Evolutionary conservation across 2,888 invertebrate genomes (phyloP).

Genomic region (Netelia virgata): DNA sequence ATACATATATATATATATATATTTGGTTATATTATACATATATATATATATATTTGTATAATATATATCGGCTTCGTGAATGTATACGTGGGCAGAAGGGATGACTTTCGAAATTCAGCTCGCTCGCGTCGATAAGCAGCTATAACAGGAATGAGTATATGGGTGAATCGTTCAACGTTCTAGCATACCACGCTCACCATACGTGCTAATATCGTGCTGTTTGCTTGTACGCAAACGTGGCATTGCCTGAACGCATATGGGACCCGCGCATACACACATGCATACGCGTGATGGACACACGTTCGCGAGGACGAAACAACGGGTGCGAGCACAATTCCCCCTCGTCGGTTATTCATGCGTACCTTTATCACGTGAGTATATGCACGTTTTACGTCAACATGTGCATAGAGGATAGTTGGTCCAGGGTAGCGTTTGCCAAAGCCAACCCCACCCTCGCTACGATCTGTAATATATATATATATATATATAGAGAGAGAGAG

Average conservation of each 20-base stretch:
- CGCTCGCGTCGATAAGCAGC: background rate
- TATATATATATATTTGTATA: no score
- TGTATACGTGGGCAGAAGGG: background rate
- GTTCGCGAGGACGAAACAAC: slow-evolving; percentile 15
- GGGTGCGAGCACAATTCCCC: slow-evolving; percentile 1
- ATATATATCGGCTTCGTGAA: no score
- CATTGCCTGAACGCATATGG: background rate
- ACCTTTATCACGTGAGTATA: slow-evolving; percentile 1
- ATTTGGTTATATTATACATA: no score
- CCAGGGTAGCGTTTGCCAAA: slow-evolving; percentile 40
- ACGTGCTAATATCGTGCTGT: slow-evolving; percentile 1
- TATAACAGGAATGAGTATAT: background rate
- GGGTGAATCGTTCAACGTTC: slow-evolving; percentile 17
- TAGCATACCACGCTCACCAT: background rate
- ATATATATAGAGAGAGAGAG: slow-evolving; percentile 51
- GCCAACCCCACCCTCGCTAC: slow-evolving; percentile 13
- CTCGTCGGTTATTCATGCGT: slow-evolving; percentile 60
- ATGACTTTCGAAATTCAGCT: background rate
- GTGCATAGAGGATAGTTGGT: slow-evolving; percentile 29
- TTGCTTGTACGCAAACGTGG: background rate
- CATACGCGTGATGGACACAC: slow-evolving; percentile 13
- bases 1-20: no score
- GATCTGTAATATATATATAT: background rate
- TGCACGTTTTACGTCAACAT: background rate
- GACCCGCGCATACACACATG: background rate